These are phyloP conservation scores for Etia nguti DNA, from an alignment of 2,113 vertebrate genomes.

Conservation along the genomic window DNA sequence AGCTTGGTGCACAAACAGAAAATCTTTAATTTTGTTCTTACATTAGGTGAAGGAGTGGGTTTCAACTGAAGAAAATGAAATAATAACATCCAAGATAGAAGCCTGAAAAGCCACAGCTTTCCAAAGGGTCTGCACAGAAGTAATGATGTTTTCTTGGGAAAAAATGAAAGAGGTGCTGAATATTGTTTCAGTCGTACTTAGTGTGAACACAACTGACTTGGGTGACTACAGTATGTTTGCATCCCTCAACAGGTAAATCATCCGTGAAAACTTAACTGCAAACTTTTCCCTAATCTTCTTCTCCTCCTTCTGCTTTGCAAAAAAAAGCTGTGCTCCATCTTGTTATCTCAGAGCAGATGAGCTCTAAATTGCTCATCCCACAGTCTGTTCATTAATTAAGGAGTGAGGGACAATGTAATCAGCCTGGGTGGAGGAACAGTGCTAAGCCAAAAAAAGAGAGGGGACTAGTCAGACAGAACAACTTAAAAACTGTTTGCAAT, in stretches of 20 bases:
- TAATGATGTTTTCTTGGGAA: neutral
- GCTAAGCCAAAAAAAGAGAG: neutral
- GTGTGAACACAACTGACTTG: neutral
- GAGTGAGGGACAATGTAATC: neutral
- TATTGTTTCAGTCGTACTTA: neutral
- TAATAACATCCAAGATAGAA: neutral
- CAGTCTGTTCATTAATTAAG: neutral
- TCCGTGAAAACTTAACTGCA: neutral
- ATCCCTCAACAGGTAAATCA: neutral
- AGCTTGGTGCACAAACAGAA: neutral
- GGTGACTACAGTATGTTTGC: neutral
- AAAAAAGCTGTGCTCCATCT: neutral
- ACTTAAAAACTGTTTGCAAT: neutral
- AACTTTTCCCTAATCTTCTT: neutral
- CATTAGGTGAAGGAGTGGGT: neutral
- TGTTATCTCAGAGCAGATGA: conserved; percentile 6
- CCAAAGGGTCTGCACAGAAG: neutral
- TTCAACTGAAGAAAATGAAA: neutral
- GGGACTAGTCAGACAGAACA: neutral
- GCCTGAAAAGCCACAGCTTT: neutral
- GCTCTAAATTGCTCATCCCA: conserved; percentile 3
- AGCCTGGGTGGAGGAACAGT: neutral
- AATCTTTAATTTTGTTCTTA: neutral
- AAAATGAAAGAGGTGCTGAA: neutral
- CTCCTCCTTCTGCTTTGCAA: neutral